Evolutionary conservation across 2,113 vertebrate species (phyloP), one percentile per base, ranked within the genome.

Genomic region (Rafetus swinhoei): DNA sequence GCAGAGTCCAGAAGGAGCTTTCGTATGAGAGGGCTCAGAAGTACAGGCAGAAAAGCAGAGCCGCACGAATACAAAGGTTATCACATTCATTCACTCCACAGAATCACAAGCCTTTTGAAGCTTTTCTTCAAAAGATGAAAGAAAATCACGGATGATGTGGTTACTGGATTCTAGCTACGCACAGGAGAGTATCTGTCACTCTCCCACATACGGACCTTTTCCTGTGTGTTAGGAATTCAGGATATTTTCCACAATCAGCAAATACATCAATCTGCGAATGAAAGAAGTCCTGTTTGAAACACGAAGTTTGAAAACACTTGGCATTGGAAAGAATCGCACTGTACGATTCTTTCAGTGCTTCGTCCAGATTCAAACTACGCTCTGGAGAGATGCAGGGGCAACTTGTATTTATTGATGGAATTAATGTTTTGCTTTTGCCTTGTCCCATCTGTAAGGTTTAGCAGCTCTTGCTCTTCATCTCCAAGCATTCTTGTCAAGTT

Each of bases 231-330:
- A 8, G 53, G 4, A 79, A 62, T 82, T 14, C 27, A 62, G 59
- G 82, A 57, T 1, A 22, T 93, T 90, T 15, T 13, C 19, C 8
- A 45, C 8, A 35, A 35, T 84, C 7, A 14, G 0, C 0, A 79
- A 27, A 5, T 18, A 11, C 32, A 32, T 0, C 72, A 45, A 2
- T 9, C 22, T 84, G 86, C 9, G 16, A 25, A 7, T 79, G 62
- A 57, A 84, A 54, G 65, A 18, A 59, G 15, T 12, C 53, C 7
- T 5, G 2, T 22, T 3, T 2, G 74, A 32, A 50, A 77, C 0
- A 0, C 24, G 18, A 15, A 50, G 53, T 35, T 72, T 35, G n/a
- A 72, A 72, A 72, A 21, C n/a, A 72, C n/a, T 72, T 72, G n/a
- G 35, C n/a, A 50, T 54, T 10, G 69, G 27, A 84, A 88, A 93